These are phyloP conservation scores for Passerina amoena DNA, from an alignment of 2,113 vertebrate genomes.

Conservation along the genomic window DNA sequence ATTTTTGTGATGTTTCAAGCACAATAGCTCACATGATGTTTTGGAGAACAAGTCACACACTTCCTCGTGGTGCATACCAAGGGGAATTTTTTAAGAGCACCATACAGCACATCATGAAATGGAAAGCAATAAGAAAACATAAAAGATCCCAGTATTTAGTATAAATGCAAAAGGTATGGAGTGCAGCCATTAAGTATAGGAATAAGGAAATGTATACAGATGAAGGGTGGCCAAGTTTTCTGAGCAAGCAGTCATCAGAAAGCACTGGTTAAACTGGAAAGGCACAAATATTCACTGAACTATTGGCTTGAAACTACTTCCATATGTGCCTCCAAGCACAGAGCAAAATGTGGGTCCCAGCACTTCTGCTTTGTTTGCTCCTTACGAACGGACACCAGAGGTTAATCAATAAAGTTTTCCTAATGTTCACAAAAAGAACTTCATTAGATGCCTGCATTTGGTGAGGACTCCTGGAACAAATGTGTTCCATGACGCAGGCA, in stretches of 20 bases:
- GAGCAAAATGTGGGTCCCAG: rapidly evolving
- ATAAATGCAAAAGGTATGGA: neutral
- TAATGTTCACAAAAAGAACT: neutral
- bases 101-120: neutral
- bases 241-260: neutral
- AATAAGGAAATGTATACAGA: neutral
- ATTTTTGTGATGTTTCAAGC: neutral
- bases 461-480: slow-evolving; percentile 32
- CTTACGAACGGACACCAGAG: neutral
- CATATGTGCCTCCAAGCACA: neutral
- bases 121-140: neutral
- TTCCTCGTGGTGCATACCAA: neutral
- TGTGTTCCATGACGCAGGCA: neutral
- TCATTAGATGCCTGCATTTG: neutral
- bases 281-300: neutral
- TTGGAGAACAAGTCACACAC: neutral
- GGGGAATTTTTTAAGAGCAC: neutral
- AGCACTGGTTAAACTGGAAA: neutral
- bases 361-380: neutral
- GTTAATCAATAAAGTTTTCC: neutral
- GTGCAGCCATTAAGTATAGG: neutral
- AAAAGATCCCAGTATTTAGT: neutral
- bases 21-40: neutral
- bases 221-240: neutral
- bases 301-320: slow-evolving; percentile 21